phyloP scores from a whole-genome alignment of 37 sponge, comb jelly and placozoan genomes.

The Agelas oroides region DNA sequence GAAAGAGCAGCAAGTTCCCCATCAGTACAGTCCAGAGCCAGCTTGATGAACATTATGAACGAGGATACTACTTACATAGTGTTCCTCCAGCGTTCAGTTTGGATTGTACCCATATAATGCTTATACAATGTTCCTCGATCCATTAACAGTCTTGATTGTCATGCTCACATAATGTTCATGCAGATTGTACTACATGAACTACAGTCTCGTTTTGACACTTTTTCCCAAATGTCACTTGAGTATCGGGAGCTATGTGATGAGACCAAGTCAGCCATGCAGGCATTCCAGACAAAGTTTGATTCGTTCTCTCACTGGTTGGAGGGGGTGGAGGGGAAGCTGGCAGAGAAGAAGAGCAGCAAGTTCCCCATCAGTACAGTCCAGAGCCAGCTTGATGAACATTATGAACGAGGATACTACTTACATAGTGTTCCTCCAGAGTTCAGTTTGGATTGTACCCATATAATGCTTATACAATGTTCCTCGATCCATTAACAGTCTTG shows the following conservation, averaged over 20 bases:
- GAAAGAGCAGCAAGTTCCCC: neutral
- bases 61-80: slow-evolving; percentile 7
- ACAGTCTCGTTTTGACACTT: slow-evolving; percentile 3
- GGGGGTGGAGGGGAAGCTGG: neutral
- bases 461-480: too few relatives aligned
- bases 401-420: slow-evolving; percentile 23
- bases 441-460: too few relatives aligned
- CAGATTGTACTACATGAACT: too few relatives aligned
- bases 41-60: slow-evolving; percentile 48
- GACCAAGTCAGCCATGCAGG: slow-evolving; percentile 28
- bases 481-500: too few relatives aligned
- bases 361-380: slow-evolving; percentile 54
- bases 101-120: too few relatives aligned
- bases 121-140: too few relatives aligned
- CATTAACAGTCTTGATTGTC: too few relatives aligned
- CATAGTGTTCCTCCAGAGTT: too few relatives aligned
- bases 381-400: slow-evolving; percentile 43
- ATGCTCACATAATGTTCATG: too few relatives aligned
- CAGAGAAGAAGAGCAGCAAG: slow-evolving; percentile 21
- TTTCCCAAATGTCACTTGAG: slow-evolving; percentile 24
- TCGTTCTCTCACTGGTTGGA: slow-evolving; percentile 19
- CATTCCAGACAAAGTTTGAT: slow-evolving; percentile 13
- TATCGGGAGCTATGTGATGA: slow-evolving; percentile 52
- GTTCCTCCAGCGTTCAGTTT: too few relatives aligned
- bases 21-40: slow-evolving; percentile 45